Evolutionary conservation across 2,113 vertebrate species (phyloP), one percentile per base, ranked within the genome.

Genomic region (Cheilinus undulatus): DNA sequence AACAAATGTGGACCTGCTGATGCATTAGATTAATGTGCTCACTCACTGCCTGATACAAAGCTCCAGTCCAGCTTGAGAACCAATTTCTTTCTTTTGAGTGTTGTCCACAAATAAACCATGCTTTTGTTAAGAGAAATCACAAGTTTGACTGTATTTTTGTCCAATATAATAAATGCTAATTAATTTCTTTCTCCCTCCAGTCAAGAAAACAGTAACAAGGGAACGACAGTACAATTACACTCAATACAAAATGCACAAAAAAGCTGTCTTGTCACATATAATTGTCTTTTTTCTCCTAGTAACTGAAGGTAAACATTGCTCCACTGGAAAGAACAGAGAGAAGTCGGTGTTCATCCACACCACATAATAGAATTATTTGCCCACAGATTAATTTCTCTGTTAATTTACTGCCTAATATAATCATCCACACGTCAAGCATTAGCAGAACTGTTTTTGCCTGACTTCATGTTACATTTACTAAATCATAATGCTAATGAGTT

Each of bases 1-100:
- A 93, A 93, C 90, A 93, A 93, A 93, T 92, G 91, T 88, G 91
- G 82, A 84, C 83, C 90, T 93, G 92, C 89, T 93, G 93, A 92
- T 90, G 93, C 93, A 92, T 92, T 92, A 91, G 91, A 92, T 94
- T 92, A 93, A 94, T 90, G 86, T 90, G 81, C 89, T 91, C 87
- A 89, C 76, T 92, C 86, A 91, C 78, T 90, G 84, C 88, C 84
- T 86, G 88, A 80, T 91, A 51, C 78, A 74, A 61, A 85, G 79
- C 79, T 64, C 58, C 64, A 50, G 79, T 84, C 75, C 73, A 52
- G 77, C 75, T 83, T 63, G 45, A 74, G 86, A 90, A 85, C 49
- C 52, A 70, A 64, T 81, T 73, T 80, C 63, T 73, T 14, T 82
- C 23, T 49, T 54, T 32, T 48, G 23, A 68, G 48, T 34, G 23